Base-by-base conservation (phyloP, 2,888 invertebrate species). In the Epirrita christyi region DNA sequence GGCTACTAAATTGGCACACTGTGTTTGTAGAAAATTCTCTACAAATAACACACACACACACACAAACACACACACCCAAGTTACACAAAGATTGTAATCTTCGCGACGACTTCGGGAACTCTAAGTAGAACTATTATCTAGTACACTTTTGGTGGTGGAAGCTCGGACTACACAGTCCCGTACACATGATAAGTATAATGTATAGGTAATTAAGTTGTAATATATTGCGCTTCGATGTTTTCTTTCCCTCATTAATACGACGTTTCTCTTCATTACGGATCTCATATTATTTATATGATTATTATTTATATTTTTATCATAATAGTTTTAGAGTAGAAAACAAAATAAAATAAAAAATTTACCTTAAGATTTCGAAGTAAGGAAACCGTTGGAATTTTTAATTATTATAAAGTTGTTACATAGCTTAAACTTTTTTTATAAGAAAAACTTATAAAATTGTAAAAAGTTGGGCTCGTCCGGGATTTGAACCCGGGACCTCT, bases 401-500 rank as follows among this genome's bases (percentile, higher is more conserved):
- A n/a, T n/a, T n/a, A n/a, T n/a, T n/a, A n/a, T n/a, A n/a, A n/a
- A n/a, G n/a, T n/a, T n/a, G n/a, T n/a, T n/a, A n/a, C n/a, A n/a
- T n/a, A n/a, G n/a, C n/a, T n/a, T n/a, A n/a, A n/a, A n/a, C n/a
- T n/a, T n/a, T n/a, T n/a, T n/a, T n/a, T n/a, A n/a, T n/a, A n/a
- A n/a, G n/a, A 64, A 71, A 67, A 68, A 62, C 50, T 64, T 55
- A 54, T 46, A 63, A 66, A 59, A 63, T 56, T 40, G 7, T 47
- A 38, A 67, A 73, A 76, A 76, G 59, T 14, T 65, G 82, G 84
- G 84, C 85, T 80, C 85, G 85, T 82, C 85, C 85, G 83, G 85
- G 85, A 86, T 85, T 86, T 85, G 85, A 87, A 86, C 85, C 86
- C 85, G 85, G 84, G 84, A 85, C 86, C 86, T 85, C 85, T 86